phyloP scores from a whole-genome alignment of 2,888 invertebrate species.

The Drosophila imparisetae region DNA sequence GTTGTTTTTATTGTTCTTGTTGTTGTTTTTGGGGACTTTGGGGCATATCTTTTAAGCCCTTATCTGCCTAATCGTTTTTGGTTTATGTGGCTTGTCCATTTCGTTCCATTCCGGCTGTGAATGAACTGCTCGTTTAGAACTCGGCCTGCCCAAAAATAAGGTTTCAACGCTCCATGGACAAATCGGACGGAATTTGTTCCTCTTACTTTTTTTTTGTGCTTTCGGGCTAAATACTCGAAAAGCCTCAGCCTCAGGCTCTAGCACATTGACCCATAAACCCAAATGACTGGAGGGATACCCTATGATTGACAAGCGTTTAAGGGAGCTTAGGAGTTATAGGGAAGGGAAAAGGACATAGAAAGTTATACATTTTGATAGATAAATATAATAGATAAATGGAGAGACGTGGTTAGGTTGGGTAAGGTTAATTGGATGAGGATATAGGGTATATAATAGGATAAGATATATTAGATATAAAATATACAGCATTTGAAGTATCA shows the following conservation, averaged over 20 bases:
- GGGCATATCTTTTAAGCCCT: conserved; percentile 58
- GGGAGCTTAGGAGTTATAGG: neutral
- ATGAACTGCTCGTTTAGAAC: conserved; percentile 51
- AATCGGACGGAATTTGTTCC: conserved; percentile 27
- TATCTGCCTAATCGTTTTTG: conserved; percentile 51
- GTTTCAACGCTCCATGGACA: conserved; percentile 62
- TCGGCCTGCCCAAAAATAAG: conserved; percentile 32
- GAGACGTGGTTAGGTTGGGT: neutral
- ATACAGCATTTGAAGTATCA: neutral
- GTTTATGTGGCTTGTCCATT: conserved; percentile 16
- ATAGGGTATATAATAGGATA: neutral
- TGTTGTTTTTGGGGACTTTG: conserved; percentile 9
- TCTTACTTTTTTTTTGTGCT: conserved; percentile 2
- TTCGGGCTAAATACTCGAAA: conserved; percentile 26
- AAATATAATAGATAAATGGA: neutral
- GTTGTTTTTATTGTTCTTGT: neutral
- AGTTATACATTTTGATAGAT: neutral
- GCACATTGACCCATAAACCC: conserved; percentile 67
- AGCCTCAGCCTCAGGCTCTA: conserved; percentile 43
- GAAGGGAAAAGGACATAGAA: neutral
- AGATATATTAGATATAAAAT: neutral
- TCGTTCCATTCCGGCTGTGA: conserved; percentile 26
- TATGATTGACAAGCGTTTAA: neutral
- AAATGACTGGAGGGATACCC: conserved; percentile 30
- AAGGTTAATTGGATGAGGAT: neutral